Evolutionary conservation across 2,888 invertebrate species (phyloP), one percentile per base, ranked within the genome.

Genomic region (Petrophora chlorosata): DNA sequence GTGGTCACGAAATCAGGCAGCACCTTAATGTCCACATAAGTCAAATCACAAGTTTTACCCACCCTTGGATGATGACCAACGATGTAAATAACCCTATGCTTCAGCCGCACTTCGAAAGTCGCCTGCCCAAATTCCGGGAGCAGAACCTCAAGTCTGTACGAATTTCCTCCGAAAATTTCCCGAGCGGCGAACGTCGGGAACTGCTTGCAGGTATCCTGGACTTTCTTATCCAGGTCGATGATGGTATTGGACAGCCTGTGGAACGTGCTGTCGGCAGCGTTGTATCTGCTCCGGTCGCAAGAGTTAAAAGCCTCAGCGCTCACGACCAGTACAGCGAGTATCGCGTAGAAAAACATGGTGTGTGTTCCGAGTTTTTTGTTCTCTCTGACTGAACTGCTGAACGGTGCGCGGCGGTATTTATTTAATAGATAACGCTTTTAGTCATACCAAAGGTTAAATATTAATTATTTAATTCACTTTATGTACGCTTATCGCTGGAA

Each of bases 201-300:
- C 29, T 56, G 54, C 33, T 54, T 51, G 43, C 62, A 62, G n/a
- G 46, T 56, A 10, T 47, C 50, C 15, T 36, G 28, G 0, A 58
- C 30, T 12, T 51, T 46, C 26, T 47, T 39, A 44, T 62, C 62
- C 1, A 49, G 39, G 29, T 32, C 13, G 7, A 53, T 53, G 32
- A 60, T 30, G 5, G 48, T 35, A n/a, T 50, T 49, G 29, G 58
- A 43, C 12, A 61, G 26, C 13, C 12, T 38, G 23, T 58, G 46
- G 42, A 60, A 60, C 13, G 35, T 14, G 22, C 17, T 39, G 7
- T 35, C 38, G 3, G 52, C 52, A 2, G 43, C 39, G 35, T 53
- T 50, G 17, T 14, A 36, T 13, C 41, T 43, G 23, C 22, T 26
- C 7, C 45, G 35, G 38, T 53, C 34, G 35, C 50, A 47, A 10